These are phyloP conservation scores for Cephalopachus bancanus DNA, from an alignment of 2,797 vertebrate species.

Conservation along the genomic window DNA sequence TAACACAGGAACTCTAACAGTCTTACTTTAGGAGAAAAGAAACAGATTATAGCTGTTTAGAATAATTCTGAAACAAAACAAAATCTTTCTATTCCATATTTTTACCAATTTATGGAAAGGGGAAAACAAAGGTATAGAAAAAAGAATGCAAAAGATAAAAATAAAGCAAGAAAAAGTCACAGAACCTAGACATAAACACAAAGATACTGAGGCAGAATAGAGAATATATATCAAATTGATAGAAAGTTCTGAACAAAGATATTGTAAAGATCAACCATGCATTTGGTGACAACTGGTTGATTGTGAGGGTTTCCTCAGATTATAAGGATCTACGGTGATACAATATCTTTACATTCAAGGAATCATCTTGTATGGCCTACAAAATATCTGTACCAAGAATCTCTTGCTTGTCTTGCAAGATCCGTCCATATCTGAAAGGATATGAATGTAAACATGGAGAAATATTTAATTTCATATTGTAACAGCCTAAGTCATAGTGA, in stretches of 20 bases:
- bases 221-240: not conserved
- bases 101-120: not conserved
- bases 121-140: not conserved
- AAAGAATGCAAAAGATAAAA: slow-evolving; percentile 26
- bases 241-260: not conserved
- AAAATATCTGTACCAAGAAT: not conserved
- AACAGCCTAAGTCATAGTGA: not conserved
- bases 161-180: not conserved
- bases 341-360: slow-evolving; percentile 53
- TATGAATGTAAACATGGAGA: not conserved
- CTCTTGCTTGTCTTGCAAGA: not conserved
- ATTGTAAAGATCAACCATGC: not conserved
- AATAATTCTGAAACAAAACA: not conserved
- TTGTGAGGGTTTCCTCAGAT: not conserved
- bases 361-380: not conserved
- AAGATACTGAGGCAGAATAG: not conserved
- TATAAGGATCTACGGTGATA: not conserved
- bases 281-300: not conserved
- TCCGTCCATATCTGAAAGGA: not conserved
- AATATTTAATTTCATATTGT: not conserved
- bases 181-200: not conserved
- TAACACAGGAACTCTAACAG: slow-evolving; percentile 3
- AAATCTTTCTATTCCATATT: not conserved
- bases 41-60: not conserved
- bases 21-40: not conserved